phyloP scores from a whole-genome alignment of 2,797 vertebrate genomes.

The Muscicapa comitata region DNA sequence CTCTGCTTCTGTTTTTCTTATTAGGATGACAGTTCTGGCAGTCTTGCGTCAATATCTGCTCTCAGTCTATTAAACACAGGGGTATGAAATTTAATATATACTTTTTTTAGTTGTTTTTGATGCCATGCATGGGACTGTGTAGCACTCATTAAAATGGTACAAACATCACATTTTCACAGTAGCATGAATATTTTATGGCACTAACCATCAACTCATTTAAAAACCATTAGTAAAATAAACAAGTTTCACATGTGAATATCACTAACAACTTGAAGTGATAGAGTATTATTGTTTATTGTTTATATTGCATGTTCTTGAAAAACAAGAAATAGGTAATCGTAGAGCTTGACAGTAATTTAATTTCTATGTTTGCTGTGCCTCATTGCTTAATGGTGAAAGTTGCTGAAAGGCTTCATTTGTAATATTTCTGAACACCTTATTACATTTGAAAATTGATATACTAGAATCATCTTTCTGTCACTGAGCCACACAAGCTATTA shows the following conservation, averaged over 20 bases:
- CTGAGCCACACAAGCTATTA: not conserved
- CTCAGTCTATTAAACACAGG: slow-evolving; percentile 83
- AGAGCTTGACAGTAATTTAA: not conserved
- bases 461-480: not conserved
- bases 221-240: slow-evolving; percentile 56
- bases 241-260: not conserved
- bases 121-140: slow-evolving; percentile 70
- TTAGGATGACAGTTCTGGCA: slow-evolving; percentile 82
- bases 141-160: slow-evolving; percentile 52
- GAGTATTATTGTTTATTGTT: not conserved
- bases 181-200: slow-evolving; percentile 66
- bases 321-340: not conserved
- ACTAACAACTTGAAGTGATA: slow-evolving; percentile 41
- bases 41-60: slow-evolving; percentile 82
- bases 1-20: slow-evolving; percentile 76
- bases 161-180: slow-evolving; percentile 61
- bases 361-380: slow-evolving; percentile 8
- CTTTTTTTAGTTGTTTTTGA: slow-evolving; percentile 59
- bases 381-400: not conserved
- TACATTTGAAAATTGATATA: not conserved
- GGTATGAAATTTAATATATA: slow-evolving; percentile 79
- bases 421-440: not conserved
- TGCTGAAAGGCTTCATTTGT: not conserved
- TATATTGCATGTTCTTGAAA: slow-evolving; percentile 14
- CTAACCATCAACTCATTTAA: slow-evolving; percentile 68